Percentiles rank a stretch among this genome's conserved stretches.
Conservation (phyloP, 2,113 vertebrate genomes). For the Cathartes aura region DNA sequence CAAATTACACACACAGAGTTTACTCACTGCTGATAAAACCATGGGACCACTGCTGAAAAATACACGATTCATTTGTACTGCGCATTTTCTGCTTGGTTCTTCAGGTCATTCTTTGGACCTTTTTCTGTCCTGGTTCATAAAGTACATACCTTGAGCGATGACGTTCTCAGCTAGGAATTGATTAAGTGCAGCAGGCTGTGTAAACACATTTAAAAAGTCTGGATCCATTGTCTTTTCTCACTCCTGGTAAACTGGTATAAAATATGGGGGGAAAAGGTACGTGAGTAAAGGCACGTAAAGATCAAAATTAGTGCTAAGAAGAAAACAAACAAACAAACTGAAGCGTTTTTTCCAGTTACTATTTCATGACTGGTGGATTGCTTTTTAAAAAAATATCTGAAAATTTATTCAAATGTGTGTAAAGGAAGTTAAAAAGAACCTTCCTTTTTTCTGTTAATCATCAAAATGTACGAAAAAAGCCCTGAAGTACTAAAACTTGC, state of each 20-base stretch:
- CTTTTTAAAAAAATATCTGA: neutral
- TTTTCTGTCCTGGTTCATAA: neutral
- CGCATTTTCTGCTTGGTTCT: neutral
- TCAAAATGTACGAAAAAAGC: neutral
- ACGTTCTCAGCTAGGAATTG: neutral
- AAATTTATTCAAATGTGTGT: neutral
- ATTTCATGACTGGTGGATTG: neutral
- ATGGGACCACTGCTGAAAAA: neutral
- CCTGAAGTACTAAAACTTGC: neutral
- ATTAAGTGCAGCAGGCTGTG: neutral
- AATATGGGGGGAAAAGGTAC: neutral
- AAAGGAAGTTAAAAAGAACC: neutral
- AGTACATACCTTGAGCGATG: slow-evolving; percentile 36
- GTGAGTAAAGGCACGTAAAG: neutral
- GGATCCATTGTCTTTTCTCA: slow-evolving; percentile 64
- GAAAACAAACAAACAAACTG: neutral
- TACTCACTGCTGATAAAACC: neutral
- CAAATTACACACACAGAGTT: neutral
- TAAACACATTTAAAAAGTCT: slow-evolving; percentile 20
- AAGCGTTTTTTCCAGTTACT: neutral
- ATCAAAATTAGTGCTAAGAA: neutral
- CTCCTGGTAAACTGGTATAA: neutral
- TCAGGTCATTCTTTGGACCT: neutral
- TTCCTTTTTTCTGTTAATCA: neutral
- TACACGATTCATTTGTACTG: neutral